phyloP scores from a whole-genome alignment of 2,888 invertebrate species.

The Branchinecta sandiegonensis region DNA sequence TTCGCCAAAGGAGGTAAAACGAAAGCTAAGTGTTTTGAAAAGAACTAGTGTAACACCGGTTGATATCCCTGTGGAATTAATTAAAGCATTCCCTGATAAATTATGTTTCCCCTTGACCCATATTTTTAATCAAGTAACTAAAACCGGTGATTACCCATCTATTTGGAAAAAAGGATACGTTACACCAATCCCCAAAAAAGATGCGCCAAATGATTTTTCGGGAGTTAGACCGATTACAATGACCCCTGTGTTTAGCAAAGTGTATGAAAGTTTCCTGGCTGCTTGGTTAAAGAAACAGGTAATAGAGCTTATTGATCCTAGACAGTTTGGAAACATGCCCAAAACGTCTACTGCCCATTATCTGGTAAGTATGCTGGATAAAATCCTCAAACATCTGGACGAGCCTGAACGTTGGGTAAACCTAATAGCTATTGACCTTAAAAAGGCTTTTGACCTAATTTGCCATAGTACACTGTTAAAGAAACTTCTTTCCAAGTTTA shows the following conservation, averaged over 20 bases:
- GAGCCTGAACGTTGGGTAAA: constrained; percentile 3
- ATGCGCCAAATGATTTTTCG: neutral
- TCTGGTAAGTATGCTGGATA: constrained; percentile 14
- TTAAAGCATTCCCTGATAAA: neutral
- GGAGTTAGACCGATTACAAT: constrained; percentile 3
- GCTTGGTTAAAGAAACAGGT: constrained; percentile 12
- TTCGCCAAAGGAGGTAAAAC: neutral
- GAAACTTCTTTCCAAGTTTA: too few relatives aligned
- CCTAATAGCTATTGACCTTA: constrained; percentile 6
- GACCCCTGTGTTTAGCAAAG: neutral
- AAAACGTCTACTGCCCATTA: constrained; percentile 8
- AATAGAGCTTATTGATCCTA: constrained; percentile 4
- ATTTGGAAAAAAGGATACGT: constrained; percentile 1
- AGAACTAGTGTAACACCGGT: constrained; percentile 11
- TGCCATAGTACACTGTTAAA: too few relatives aligned
- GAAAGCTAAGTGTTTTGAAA: neutral
- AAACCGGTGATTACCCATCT: neutral
- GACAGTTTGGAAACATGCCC: neutral
- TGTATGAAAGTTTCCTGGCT: neutral
- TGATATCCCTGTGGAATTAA: constrained; percentile 9
- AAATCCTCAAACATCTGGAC: constrained; percentile 9
- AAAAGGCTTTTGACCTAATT: neutral
- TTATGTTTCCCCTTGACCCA: constrained; percentile 3
- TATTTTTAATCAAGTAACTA: neutral
- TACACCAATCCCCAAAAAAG: too few relatives aligned